Conservation (phyloP, 2,113 vertebrate genomes). For the Rousettus leschenaultii region DNA sequence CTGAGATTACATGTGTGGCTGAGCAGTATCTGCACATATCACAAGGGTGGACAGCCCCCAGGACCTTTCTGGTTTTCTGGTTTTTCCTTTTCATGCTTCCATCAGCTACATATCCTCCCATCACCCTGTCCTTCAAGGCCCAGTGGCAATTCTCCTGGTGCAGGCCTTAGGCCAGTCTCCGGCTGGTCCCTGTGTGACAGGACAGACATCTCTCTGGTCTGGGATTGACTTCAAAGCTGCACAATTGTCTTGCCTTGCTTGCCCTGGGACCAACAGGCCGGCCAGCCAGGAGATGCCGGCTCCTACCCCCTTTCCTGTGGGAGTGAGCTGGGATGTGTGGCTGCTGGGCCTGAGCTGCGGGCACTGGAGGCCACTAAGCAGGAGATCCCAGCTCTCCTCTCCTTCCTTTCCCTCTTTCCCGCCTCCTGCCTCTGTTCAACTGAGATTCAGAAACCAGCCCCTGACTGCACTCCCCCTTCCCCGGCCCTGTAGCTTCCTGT, state of each 20-base stretch:
- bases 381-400: not conserved
- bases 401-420: not conserved
- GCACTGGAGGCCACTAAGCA: not conserved
- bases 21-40: not conserved
- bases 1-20: not conserved
- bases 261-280: not conserved
- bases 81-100: not conserved
- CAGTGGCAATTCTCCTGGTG: not conserved
- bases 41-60: not conserved
- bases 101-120: not conserved
- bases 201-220: not conserved
- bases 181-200: not conserved
- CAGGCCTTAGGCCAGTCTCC: not conserved
- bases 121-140: not conserved
- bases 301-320: conserved; percentile 51
- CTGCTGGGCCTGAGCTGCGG: not conserved
- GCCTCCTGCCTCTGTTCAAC: not conserved
- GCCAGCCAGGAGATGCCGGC: conserved; percentile 11
- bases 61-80: not conserved
- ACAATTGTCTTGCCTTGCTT: not conserved
- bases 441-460: not conserved
- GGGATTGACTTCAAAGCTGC: conserved; percentile 38
- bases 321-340: not conserved
- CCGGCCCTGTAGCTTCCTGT: too few relatives aligned
- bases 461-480: rapidly evolving